These are phyloP conservation scores for Eutrigla gurnardus DNA, from an alignment of 2,797 vertebrate genomes.

Conservation along the genomic window DNA sequence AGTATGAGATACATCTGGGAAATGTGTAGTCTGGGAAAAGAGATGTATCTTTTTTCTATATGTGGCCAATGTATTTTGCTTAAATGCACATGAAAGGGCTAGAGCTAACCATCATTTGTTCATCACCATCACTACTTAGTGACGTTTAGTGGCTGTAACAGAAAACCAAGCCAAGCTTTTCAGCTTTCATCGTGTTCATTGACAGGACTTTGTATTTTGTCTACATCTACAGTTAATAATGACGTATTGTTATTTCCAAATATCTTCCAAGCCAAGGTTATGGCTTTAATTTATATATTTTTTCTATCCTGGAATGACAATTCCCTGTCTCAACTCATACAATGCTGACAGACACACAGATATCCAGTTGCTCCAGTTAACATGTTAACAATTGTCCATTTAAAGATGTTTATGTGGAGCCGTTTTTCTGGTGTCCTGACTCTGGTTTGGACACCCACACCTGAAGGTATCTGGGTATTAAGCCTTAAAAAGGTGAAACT, in stretches of 20 bases:
- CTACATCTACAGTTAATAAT: slow-evolving; percentile 3
- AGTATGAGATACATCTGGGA: background rate
- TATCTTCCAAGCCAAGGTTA: slow-evolving; percentile 6
- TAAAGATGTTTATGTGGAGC: background rate
- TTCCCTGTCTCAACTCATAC: background rate
- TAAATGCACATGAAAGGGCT: background rate
- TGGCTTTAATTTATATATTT: background rate
- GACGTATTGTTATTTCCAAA: background rate
- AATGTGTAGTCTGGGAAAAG: background rate
- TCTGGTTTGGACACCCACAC: background rate
- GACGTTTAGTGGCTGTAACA: background rate
- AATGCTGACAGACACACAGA: background rate
- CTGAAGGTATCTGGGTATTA: background rate
- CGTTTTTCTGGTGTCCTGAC: background rate
- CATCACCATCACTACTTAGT: background rate
- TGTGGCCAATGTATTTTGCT: background rate
- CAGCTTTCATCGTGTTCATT: background rate
- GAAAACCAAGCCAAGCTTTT: background rate
- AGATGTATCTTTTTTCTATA: no score
- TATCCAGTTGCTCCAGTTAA: background rate
- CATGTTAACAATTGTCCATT: background rate
- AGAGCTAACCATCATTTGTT: background rate
- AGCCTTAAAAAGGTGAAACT: background rate
- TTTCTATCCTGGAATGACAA: background rate
- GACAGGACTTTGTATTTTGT: slow-evolving; percentile 7